These are phyloP conservation scores for Campoletis raptor DNA, from an alignment of 2,888 invertebrate species.

Conservation along the genomic window DNA sequence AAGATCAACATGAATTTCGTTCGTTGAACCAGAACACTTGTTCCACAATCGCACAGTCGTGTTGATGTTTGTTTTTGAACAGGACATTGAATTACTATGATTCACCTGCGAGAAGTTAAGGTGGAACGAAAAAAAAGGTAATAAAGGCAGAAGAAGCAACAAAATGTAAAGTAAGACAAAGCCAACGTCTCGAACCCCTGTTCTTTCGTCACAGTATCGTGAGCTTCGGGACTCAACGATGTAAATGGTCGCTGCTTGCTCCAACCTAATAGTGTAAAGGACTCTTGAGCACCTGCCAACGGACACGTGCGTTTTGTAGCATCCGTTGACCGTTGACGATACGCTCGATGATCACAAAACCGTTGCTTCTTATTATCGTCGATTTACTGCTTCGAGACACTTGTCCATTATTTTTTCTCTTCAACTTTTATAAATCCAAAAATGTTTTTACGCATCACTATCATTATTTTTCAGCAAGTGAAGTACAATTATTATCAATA, in stretches of 20 bases:
- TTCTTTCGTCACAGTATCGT: conserved; percentile 58
- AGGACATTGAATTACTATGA: conserved; percentile 69
- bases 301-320: conserved; percentile 71
- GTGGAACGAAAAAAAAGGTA: conserved; percentile 61
- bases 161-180: conserved; percentile 39
- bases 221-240: conserved; percentile 55
- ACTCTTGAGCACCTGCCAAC: conserved; percentile 75
- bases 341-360: conserved; percentile 70
- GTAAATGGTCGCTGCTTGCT: conserved; percentile 58
- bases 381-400: conserved; percentile 50
- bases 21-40: conserved; percentile 4
- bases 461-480: background rate
- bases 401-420: conserved; percentile 29
- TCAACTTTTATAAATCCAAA: conserved; percentile 10
- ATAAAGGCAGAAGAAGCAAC: conserved; percentile 37
- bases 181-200: conserved; percentile 34
- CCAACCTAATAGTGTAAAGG: conserved; percentile 54
- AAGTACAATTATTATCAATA: background rate
- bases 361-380: conserved; percentile 65
- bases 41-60: conserved; percentile 5
- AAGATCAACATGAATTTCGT: conserved; percentile 3
- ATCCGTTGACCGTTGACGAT: conserved; percentile 75
- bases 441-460: background rate
- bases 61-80: conserved; percentile 53
- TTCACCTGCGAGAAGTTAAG: conserved; percentile 70